phyloP scores from a whole-genome alignment of 2,888 invertebrate species.

The Drosophila paranaensis region DNA sequence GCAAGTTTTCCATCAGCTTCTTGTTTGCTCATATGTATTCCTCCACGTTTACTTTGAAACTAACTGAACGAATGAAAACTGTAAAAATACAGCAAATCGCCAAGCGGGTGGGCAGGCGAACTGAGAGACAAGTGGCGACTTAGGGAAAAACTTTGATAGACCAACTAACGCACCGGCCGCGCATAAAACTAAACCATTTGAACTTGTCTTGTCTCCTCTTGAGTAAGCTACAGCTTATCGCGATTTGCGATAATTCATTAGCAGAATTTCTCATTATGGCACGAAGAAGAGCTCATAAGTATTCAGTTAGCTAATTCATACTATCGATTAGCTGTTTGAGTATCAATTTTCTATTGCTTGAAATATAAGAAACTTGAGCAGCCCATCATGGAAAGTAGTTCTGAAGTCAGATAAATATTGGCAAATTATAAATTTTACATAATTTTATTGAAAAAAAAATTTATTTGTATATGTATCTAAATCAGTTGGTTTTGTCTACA shows the following conservation, averaged over 20 bases:
- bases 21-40: slow-evolving; percentile 33
- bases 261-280: slow-evolving; percentile 19
- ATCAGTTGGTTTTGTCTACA: neutral
- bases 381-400: neutral
- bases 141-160: slow-evolving; percentile 22
- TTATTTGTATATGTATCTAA: neutral
- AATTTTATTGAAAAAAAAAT: too few species aligned
- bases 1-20: slow-evolving; percentile 45
- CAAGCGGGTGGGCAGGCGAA: neutral
- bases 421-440: too few species aligned
- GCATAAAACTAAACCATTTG: slow-evolving; percentile 37
- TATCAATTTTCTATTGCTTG: neutral
- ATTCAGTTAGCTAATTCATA: slow-evolving; percentile 9
- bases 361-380: neutral
- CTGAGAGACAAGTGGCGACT: neutral
- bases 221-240: slow-evolving; percentile 34
- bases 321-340: neutral
- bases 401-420: neutral
- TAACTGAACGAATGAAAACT: slow-evolving; percentile 53
- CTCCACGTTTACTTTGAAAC: slow-evolving; percentile 57
- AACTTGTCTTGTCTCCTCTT: neutral
- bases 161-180: slow-evolving; percentile 9
- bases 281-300: slow-evolving; percentile 20
- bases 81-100: slow-evolving; percentile 52
- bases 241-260: slow-evolving; percentile 45